These are phyloP conservation scores for Armadillidium nasatum DNA, from an alignment of 1,140 invertebrate genomes.

Conservation along the genomic window DNA sequence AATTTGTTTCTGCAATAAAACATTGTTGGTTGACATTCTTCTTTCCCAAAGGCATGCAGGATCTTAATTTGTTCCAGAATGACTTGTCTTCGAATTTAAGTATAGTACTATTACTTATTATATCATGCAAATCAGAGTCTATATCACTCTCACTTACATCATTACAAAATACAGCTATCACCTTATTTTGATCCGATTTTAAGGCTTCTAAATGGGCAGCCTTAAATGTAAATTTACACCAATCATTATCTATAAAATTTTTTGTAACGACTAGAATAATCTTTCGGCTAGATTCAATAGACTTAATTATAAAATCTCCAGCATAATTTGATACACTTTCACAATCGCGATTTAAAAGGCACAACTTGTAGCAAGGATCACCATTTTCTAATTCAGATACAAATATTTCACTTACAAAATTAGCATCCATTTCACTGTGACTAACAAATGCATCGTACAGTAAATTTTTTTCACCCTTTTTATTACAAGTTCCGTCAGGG, in stretches of 20 bases:
- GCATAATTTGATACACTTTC: conserved; percentile 63
- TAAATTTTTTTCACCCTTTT: conserved; percentile 47
- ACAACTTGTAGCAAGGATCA: conserved; percentile 57
- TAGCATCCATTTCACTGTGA: conserved; percentile 87
- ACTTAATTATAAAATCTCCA: conserved; percentile 60
- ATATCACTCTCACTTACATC: conserved; percentile 38
- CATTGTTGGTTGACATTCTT: conserved; percentile 34
- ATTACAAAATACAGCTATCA: conserved; percentile 39
- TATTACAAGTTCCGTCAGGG: conserved; percentile 62
- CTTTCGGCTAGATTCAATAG: conserved; percentile 58
- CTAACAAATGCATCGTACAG: conserved; percentile 76
- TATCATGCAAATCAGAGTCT: conserved; percentile 35
- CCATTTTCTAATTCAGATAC: conserved; percentile 77
- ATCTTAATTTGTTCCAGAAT: conserved; percentile 41
- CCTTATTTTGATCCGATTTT: conserved; percentile 32
- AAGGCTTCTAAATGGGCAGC: conserved; percentile 48
- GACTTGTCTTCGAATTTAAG: conserved; percentile 42
- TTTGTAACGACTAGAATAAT: conserved; percentile 88
- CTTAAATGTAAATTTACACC: conserved; percentile 49
- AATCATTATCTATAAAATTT: conserved; percentile 71
- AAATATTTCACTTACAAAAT: conserved; percentile 77
- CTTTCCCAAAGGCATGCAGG: conserved; percentile 27
- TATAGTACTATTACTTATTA: conserved; percentile 36
- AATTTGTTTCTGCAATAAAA: conserved; percentile 43
- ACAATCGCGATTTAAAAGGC: conserved; percentile 51